These are phyloP conservation scores for Strigamia crassipes DNA, from an alignment of 2,888 invertebrate species.

Conservation along the genomic window DNA sequence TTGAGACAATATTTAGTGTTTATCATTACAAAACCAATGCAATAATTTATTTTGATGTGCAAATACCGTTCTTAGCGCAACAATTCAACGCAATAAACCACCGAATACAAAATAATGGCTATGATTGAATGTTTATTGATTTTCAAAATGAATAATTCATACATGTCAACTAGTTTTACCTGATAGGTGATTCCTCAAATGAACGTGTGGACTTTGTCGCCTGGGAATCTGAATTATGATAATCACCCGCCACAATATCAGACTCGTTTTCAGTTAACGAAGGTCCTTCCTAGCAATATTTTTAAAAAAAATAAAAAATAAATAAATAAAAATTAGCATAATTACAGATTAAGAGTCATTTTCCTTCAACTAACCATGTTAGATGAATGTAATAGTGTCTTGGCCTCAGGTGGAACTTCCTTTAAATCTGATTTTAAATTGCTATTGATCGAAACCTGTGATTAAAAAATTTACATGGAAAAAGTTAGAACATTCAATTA, in stretches of 20 bases:
- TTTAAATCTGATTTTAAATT: background rate
- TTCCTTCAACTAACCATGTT: background rate
- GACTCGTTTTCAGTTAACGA: background rate
- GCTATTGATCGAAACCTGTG: background rate
- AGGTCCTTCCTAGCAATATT: background rate
- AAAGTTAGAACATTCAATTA: background rate
- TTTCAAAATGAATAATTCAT: background rate
- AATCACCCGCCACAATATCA: background rate
- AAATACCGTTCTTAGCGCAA: too few species aligned
- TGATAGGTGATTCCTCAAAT: background rate
- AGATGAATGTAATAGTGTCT: background rate
- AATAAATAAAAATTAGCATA: background rate
- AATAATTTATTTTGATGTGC: too few species aligned
- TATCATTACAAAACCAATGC: too few species aligned
- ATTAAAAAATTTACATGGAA: background rate
- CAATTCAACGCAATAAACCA: background rate
- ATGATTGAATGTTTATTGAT: background rate
- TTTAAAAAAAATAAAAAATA: background rate
- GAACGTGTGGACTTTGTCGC: background rate
- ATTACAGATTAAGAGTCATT: too few species aligned
- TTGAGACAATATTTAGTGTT: too few species aligned
- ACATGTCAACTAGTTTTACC: background rate
- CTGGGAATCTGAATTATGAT: background rate
- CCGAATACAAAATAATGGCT: background rate
- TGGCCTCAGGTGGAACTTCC: background rate